Conservation (phyloP, 2,113 vertebrate genomes). For the Synchiropus splendidus region DNA sequence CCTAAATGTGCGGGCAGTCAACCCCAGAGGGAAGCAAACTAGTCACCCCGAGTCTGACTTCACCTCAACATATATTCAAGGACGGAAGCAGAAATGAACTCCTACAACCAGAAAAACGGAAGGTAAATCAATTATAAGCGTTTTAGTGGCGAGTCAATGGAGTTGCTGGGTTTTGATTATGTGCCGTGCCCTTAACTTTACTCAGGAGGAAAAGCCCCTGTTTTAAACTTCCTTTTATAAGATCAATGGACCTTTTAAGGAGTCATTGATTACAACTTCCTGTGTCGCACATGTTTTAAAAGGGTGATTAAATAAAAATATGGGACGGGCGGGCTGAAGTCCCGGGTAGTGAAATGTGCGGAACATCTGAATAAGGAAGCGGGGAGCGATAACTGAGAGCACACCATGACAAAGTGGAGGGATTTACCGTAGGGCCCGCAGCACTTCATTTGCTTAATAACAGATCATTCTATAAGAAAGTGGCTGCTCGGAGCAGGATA, state of each 20-base stretch:
- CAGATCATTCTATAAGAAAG: slow-evolving; percentile 64
- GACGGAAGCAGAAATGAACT: too few relatives aligned
- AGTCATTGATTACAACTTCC: slow-evolving; percentile 91
- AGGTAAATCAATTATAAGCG: too few relatives aligned
- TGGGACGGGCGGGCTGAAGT: slow-evolving; percentile 20
- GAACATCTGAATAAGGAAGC: slow-evolving; percentile 47
- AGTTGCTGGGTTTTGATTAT: background rate
- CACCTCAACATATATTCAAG: too few relatives aligned
- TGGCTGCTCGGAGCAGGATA: slow-evolving; percentile 51
- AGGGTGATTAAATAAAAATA: slow-evolving; percentile 49
- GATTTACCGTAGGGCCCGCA: slow-evolving; percentile 64
- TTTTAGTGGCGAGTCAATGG: too few relatives aligned
- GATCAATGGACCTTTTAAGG: slow-evolving; percentile 89
- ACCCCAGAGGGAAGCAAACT: too few relatives aligned
- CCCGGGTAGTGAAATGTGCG: slow-evolving; percentile 39
- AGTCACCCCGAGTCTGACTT: too few relatives aligned
- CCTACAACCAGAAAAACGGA: too few relatives aligned
- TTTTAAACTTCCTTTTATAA: slow-evolving; percentile 73
- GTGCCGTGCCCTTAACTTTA: slow-evolving; percentile 7
- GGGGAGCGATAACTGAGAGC: slow-evolving; percentile 54
- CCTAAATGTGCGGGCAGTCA: too few relatives aligned
- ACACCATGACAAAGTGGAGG: slow-evolving; percentile 65
- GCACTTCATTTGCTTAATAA: slow-evolving; percentile 72
- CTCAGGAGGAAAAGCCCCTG: slow-evolving; percentile 48
- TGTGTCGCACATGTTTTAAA: slow-evolving; percentile 72